Conservation (phyloP, 2,888 invertebrate genomes). For the Unio delphinus region DNA sequence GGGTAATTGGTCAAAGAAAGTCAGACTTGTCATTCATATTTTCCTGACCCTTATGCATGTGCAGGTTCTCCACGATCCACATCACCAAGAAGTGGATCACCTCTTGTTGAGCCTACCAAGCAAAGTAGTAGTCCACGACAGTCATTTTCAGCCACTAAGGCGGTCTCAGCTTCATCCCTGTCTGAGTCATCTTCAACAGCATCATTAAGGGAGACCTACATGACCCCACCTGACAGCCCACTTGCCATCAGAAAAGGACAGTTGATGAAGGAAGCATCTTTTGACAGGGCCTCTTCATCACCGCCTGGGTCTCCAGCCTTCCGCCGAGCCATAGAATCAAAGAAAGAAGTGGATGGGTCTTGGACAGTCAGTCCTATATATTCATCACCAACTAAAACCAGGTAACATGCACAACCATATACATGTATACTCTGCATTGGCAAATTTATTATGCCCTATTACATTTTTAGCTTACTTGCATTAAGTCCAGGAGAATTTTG, state of each 20-base stretch:
- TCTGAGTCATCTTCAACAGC: conserved; percentile 44
- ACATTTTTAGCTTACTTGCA: no score
- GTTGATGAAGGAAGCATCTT: conserved; percentile 54
- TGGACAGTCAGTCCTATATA: conserved; percentile 37
- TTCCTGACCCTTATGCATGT: conserved; percentile 9
- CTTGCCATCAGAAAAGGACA: conserved; percentile 26
- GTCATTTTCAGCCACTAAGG: conserved; percentile 31
- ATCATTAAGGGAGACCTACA: conserved; percentile 46
- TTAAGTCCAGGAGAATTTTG: no score
- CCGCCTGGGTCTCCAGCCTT: conserved; percentile 44
- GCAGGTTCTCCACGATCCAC: conserved; percentile 47
- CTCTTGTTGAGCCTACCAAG: not conserved
- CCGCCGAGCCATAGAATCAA: conserved; percentile 7
- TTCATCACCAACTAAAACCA: conserved; percentile 45
- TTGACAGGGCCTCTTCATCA: conserved; percentile 51
- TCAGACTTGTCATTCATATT: no score
- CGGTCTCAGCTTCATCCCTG: conserved; percentile 21
- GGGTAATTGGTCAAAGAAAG: no score
- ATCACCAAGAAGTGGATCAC: conserved; percentile 27
- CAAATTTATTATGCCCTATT: no score
- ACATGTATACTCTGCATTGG: no score
- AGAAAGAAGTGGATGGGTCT: conserved; percentile 23
- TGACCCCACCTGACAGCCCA: conserved; percentile 61
- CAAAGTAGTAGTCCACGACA: conserved; percentile 22
- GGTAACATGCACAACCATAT: conserved; percentile 14